Evolutionary conservation across 1,140 invertebrate genomes (phyloP).

Genomic region (Bradysia coprophila): DNA sequence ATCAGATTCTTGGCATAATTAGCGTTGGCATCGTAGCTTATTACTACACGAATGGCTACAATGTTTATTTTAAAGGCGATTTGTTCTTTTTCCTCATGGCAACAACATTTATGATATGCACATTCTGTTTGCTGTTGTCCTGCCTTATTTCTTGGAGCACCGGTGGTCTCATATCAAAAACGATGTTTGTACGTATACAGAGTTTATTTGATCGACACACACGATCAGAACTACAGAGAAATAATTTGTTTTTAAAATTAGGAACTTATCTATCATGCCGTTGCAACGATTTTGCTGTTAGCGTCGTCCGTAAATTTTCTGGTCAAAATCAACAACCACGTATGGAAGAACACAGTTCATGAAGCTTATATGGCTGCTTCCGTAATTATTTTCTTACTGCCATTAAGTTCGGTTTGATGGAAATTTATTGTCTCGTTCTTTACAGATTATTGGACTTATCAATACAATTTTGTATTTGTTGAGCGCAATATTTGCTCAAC

Average conservation of each 20-base stretch:
- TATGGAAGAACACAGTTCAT: conserved; percentile 18
- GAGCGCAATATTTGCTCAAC: conserved; percentile 52
- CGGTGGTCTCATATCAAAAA: conserved; percentile 56
- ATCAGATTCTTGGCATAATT: conserved; percentile 46
- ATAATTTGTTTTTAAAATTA: conserved; percentile 20
- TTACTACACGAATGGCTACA: conserved; percentile 24
- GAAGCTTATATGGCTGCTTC: conserved; percentile 33
- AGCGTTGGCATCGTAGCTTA: conserved; percentile 41
- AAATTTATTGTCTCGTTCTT: too few species aligned
- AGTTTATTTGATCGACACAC: not conserved
- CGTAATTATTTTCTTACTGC: conserved; percentile 29
- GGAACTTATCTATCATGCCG: conserved; percentile 48
- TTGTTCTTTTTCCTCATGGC: conserved; percentile 49
- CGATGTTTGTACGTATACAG: conserved; percentile 21
- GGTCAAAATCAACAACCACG: conserved; percentile 31
- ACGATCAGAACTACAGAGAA: not conserved
- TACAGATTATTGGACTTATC: conserved; percentile 49
- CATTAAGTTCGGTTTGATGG: too few species aligned
- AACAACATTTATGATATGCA: conserved; percentile 48
- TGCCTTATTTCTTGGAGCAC: conserved; percentile 48
- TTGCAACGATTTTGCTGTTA: conserved; percentile 42
- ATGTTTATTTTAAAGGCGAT: conserved; percentile 24
- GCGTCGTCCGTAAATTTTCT: conserved; percentile 40
- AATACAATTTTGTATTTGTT: conserved; percentile 48
- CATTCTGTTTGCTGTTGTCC: conserved; percentile 42